Conservation (phyloP, 2,888 invertebrate species). For the Pyralis farinalis region DNA sequence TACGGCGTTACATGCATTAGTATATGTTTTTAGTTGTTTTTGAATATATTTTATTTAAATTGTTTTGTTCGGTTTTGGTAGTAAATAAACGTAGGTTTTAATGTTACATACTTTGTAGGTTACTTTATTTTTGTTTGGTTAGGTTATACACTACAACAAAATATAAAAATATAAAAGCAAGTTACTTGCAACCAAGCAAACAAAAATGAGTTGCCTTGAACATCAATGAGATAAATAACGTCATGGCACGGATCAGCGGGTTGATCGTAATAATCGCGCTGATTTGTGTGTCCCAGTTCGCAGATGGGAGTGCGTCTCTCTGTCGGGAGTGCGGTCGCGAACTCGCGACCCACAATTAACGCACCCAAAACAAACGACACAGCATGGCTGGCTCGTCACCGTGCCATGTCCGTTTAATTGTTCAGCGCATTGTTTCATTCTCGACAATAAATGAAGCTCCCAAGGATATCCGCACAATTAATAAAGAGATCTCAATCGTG, state of each 20-base stretch:
- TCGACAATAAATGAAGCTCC: constrained; percentile 32
- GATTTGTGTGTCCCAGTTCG: constrained; percentile 29
- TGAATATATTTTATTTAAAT: too few relatives aligned
- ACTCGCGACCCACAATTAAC: constrained; percentile 72
- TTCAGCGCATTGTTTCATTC: constrained; percentile 45
- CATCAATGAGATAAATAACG: constrained; percentile 5
- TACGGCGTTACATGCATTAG: too few relatives aligned
- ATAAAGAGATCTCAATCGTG: constrained; percentile 4
- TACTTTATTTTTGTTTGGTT: too few relatives aligned
- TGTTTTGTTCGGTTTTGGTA: too few relatives aligned
- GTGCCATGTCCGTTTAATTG: constrained; percentile 49
- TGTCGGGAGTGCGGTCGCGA: constrained; percentile 45
- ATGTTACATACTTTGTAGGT: too few relatives aligned
- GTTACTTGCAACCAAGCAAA: too few relatives aligned
- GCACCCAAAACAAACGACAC: constrained; percentile 66
- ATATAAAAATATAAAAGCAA: too few relatives aligned
- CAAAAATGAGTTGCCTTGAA: too few relatives aligned
- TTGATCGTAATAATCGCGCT: constrained; percentile 15
- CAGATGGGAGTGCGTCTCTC: constrained; percentile 45
- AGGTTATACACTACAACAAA: too few relatives aligned
- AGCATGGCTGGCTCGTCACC: constrained; percentile 26
- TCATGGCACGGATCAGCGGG: constrained; percentile 7
- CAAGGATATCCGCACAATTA: constrained; percentile 5
- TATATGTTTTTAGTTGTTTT: too few relatives aligned
- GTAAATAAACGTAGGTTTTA: too few relatives aligned